phyloP scores from a whole-genome alignment of 2,797 vertebrate genomes.

The Typhlichthys subterraneus region DNA sequence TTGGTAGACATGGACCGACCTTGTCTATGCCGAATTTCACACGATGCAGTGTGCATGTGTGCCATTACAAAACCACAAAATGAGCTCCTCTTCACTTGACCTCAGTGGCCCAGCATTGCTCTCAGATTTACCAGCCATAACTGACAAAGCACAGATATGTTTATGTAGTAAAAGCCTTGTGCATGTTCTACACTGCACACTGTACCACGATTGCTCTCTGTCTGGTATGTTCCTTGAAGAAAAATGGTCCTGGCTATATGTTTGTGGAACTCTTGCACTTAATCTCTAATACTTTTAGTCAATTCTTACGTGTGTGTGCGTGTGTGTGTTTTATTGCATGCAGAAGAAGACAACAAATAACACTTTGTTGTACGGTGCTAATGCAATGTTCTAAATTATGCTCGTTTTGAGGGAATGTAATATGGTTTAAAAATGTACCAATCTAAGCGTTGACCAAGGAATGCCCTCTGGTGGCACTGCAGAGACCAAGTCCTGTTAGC shows the following conservation, averaged over 20 bases:
- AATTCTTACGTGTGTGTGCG: not conserved
- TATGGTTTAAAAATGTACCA: slow-evolving; percentile 4
- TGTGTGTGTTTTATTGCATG: slow-evolving; percentile 17
- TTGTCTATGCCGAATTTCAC: slow-evolving; percentile 49
- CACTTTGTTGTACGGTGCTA: not conserved
- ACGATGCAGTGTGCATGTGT: slow-evolving; percentile 29
- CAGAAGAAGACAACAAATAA: not conserved
- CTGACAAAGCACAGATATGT: slow-evolving; percentile 54
- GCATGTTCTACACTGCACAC: slow-evolving; percentile 36
- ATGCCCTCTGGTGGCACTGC: not conserved
- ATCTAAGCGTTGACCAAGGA: slow-evolving; percentile 5
- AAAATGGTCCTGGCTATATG: slow-evolving; percentile 21
- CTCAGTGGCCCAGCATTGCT: slow-evolving; percentile 11
- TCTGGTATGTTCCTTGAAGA: slow-evolving; percentile 12
- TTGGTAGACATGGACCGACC: slow-evolving; percentile 37
- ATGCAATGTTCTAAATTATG: not conserved
- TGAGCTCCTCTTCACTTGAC: slow-evolving; percentile 29
- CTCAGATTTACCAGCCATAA: slow-evolving; percentile 13
- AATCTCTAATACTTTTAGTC: slow-evolving; percentile 16
- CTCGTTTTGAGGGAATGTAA: slow-evolving; percentile 1
- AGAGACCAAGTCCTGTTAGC: not conserved
- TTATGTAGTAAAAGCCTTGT: slow-evolving; percentile 39
- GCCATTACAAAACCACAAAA: slow-evolving; percentile 40
- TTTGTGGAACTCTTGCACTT: slow-evolving; percentile 18
- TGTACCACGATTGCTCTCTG: slow-evolving; percentile 29